Evolutionary conservation across 2,888 invertebrate species (phyloP).

Genomic region (Bugulina stolonifera): DNA sequence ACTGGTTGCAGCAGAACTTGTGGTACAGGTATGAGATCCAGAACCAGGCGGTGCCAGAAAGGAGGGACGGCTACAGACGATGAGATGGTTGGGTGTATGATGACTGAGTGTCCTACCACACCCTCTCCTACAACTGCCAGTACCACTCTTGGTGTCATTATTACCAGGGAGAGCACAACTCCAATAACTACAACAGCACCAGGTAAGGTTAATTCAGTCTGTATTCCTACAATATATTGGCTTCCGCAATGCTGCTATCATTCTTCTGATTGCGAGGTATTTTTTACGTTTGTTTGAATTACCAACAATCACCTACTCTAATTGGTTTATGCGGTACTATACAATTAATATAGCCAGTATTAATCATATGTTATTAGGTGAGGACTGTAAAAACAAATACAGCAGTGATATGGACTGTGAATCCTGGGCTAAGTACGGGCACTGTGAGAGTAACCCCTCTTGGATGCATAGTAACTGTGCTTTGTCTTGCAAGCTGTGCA

Average conservation of each 20-base stretch:
- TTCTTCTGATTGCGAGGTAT: too few species aligned
- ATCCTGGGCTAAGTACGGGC: slow-evolving; percentile 18
- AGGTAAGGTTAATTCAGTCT: too few species aligned
- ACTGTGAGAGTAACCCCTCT: slow-evolving; percentile 24
- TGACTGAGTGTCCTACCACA: slow-evolving; percentile 11
- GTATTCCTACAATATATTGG: too few species aligned
- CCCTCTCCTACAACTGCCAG: not conserved
- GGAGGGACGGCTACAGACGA: not conserved
- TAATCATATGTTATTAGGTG: too few species aligned
- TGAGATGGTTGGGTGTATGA: slow-evolving; percentile 17
- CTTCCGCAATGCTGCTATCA: too few species aligned
- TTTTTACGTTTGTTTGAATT: too few species aligned
- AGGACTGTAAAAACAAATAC: slow-evolving; percentile 23
- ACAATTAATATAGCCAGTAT: too few species aligned
- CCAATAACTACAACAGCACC: not conserved
- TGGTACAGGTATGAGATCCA: slow-evolving; percentile 17
- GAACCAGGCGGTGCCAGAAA: not conserved
- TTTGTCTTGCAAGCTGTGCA: slow-evolving; percentile 26
- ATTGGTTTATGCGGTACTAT: too few species aligned
- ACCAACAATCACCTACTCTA: too few species aligned
- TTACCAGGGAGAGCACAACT: not conserved
- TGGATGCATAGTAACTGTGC: slow-evolving; percentile 26
- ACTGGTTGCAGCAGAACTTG: slow-evolving; percentile 18
- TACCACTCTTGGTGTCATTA: not conserved
- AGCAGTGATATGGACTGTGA: slow-evolving; percentile 15